Base-by-base conservation (phyloP, 1,140 invertebrate species). In the Nymphalis io region DNA sequence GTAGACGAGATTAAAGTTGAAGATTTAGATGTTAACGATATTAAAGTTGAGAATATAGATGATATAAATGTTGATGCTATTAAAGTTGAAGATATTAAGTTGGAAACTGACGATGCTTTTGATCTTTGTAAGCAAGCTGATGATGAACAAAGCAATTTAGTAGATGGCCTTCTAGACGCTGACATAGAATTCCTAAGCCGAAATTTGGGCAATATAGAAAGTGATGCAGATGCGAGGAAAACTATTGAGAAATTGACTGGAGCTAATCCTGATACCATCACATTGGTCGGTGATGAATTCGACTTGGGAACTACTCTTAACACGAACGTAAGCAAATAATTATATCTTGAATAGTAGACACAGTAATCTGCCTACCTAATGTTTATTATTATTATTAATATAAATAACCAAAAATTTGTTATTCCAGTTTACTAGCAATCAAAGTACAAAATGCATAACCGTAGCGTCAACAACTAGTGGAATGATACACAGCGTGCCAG, bases 151-250 rank as follows among this genome's bases (percentile, higher is more conserved):
- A 89, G 72, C 74, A 82, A 85, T 75, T 74, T 91, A 62, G 89
- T 91, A 6, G 89, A 92, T 75, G 92, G 91, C 5, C 76, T 92
- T 20, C 75, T 92, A 20, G 92, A 92, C 48, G 83, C 91, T 15
- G 92, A 92, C 75, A 92, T 92, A 42, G 92, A 92, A 63, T 92
- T 92, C 80, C 73, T 92, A 55, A 92, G 89, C 57, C 73, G 90
- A 20, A 92, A 92, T 72, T 80, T 92, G 68, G 90, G 90, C 8
- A 91, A 92, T 70, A 92, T 92, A 44, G 92, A 92, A 57, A 92
- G 90, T 78, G 92, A 92, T 60, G 88, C 92, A 5, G 92, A 92
- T 70, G 91, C 90, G 2, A 88, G 91, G 53, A 92, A 92, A 75
- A 91, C 90, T 21, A 92, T 92, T 61, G 90, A 92, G 67, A 92